Percentiles rank a stretch among this genome's conserved stretches.
Conservation (phyloP, 1,140 invertebrate species). For the Trissolcus basalis region DNA sequence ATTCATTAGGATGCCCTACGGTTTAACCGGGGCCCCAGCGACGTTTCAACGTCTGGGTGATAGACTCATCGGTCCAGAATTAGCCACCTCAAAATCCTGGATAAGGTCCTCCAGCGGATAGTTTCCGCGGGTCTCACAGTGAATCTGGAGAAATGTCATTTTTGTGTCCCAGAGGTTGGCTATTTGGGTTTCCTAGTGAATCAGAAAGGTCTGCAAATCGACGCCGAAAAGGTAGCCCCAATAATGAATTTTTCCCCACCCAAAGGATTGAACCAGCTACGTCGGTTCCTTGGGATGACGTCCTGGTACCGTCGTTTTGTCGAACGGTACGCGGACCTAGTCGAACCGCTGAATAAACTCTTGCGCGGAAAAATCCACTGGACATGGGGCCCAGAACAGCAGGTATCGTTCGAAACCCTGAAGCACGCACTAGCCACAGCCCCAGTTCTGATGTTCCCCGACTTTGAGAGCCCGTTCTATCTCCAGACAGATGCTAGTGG, state of each 20-base stretch:
- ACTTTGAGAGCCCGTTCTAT: constrained; percentile 39
- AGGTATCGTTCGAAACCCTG: constrained; percentile 2
- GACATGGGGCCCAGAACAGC: constrained; percentile 4
- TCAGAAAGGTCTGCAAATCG: constrained; percentile 53
- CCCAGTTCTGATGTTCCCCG: constrained; percentile 20
- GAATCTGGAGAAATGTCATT: constrained; percentile 64
- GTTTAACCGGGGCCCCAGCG: too few species aligned
- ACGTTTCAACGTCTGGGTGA: too few species aligned
- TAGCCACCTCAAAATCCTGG: too few species aligned
- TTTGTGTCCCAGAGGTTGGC: constrained; percentile 55
- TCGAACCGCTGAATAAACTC: constrained; percentile 60
- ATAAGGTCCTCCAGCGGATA: too few species aligned
- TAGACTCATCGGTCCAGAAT: too few species aligned
- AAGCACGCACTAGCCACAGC: constrained; percentile 6
- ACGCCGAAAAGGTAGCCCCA: constrained; percentile 61
- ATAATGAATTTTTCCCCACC: constrained; percentile 63
- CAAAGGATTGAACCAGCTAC: constrained; percentile 61
- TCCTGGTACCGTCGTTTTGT: constrained; percentile 70
- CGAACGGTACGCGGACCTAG: constrained; percentile 53
- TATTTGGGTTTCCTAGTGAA: constrained; percentile 45
- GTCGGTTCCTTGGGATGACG: constrained; percentile 65
- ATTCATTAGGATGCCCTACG: too few species aligned
- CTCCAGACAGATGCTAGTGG: constrained; percentile 56
- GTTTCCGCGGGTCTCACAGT: too few species aligned
- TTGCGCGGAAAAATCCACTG: not conserved